A percentile compares a stretch with the other conserved stretches of the same genome.
phyloP scores from a whole-genome alignment of 2,113 vertebrate species.

The Saguinus imperator region DNA sequence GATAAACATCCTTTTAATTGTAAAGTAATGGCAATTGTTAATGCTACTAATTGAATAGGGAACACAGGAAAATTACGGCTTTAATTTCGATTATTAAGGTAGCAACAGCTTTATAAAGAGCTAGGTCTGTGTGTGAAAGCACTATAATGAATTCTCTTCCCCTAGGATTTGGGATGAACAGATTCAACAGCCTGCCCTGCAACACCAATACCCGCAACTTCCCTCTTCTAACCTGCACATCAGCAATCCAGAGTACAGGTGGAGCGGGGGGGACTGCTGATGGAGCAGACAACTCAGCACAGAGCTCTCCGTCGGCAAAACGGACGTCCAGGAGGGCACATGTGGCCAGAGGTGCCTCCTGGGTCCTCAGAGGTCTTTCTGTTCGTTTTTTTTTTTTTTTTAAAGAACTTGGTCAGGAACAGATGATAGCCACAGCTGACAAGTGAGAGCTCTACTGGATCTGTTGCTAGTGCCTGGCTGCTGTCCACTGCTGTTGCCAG shows the following conservation, averaged over 20 bases:
- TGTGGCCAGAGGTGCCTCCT: background rate
- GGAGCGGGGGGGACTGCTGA: background rate
- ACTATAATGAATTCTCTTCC: constrained; percentile 41
- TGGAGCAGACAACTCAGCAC: background rate
- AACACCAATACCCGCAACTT: background rate
- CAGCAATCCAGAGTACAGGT: background rate
- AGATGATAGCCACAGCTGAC: constrained; percentile 69
- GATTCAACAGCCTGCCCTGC: background rate
- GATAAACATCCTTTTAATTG: constrained; percentile 65
- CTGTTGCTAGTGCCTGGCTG: constrained; percentile 48
- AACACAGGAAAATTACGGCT: constrained; percentile 62
- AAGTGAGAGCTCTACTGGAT: constrained; percentile 19
- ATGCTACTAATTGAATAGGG: background rate
- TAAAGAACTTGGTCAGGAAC: constrained; percentile 12
- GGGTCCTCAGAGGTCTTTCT: constrained; percentile 19
- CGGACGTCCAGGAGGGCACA: background rate
- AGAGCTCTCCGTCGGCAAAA: background rate
- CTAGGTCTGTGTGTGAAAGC: background rate
- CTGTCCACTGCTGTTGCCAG: constrained; percentile 71
- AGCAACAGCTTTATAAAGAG: constrained; percentile 32
- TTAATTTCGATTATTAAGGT: constrained; percentile 68
- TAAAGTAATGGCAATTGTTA: constrained; percentile 26
- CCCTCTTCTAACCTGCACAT: background rate
- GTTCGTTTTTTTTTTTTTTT: background rate
- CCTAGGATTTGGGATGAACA: constrained; percentile 38